Evolutionary conservation across 2,797 vertebrate species (phyloP), one percentile per base, ranked within the genome.

Genomic region (Caiman crocodilus): DNA sequence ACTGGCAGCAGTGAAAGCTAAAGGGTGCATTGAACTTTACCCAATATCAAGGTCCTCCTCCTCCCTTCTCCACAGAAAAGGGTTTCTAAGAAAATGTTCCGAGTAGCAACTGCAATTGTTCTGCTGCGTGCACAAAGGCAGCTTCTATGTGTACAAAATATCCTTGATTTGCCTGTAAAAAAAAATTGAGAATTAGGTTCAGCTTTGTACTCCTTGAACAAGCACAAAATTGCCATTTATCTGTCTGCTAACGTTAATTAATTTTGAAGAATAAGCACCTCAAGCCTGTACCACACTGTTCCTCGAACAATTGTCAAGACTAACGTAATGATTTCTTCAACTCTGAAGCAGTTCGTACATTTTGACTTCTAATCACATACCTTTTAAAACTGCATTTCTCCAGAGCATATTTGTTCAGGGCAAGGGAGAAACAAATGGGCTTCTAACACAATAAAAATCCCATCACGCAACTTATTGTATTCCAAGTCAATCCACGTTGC

Each of bases 121-220:
- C 5, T 60, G 30, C 8, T 17, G 6, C 8, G 16, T 90, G 71
- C 0, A 0, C 14, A 5, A 1, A 13, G 76, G 21, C 11, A 1
- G 9, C 28, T 76, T 30, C 5, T 14, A 23, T 21, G 58, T 26
- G 6, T 77, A 64, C 4, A 61, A 30, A 89, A 1, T 12, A 30
- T 14, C 23, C 35, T 10, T 2, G 13, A 3, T 12, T 30, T 0
- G 1, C 25, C 14, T 1, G 2, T 82, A 63, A 17, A 4, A 58
- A 58, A 76, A 30, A 89, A 59, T 8, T 64, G 63, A 30, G 32
- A 71, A 42, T 42, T 71, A 25, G 17, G 20, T 32, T 12, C 13
- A 71, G 30, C 21, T 35, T 69, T 50, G 67, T 13, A 69, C 23
- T 35, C 67, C 30, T 42, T 42, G 32, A 25, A 25, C 25, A 23